Evolutionary conservation across 2,113 vertebrate genomes (phyloP).

Genomic region (Mesocricetus auratus): DNA sequence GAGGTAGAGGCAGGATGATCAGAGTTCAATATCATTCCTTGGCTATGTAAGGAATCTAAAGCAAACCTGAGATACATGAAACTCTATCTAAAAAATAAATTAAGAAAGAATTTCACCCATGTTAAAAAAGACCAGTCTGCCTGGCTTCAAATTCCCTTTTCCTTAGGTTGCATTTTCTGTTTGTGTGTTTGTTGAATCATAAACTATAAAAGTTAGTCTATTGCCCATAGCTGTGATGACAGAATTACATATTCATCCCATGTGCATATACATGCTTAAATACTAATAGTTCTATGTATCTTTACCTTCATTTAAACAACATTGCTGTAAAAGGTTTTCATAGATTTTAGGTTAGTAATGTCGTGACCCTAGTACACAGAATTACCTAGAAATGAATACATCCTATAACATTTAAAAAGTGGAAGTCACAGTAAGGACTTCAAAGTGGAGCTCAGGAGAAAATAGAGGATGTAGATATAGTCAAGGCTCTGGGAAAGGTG

Average conservation of each 20-base stretch:
- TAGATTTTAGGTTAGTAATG: neutral
- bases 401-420: neutral
- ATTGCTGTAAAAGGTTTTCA: neutral
- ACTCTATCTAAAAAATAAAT: neutral
- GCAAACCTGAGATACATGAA: neutral
- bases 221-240: neutral
- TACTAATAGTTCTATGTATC: neutral
- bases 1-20: neutral
- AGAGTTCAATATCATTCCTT: neutral
- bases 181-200: neutral
- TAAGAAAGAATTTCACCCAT: neutral
- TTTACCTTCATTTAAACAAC: slow-evolving; percentile 35
- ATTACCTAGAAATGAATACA: slow-evolving; percentile 34
- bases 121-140: neutral
- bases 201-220: neutral
- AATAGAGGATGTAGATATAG: neutral
- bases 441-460: neutral
- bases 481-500: neutral
- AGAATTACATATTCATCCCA: neutral
- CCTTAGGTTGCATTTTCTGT: neutral
- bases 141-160: neutral
- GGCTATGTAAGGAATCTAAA: neutral
- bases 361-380: neutral
- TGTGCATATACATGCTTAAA: neutral
- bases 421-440: neutral